These are phyloP conservation scores for Leptopilina syphax DNA, from an alignment of 2,888 invertebrate species.

Conservation along the genomic window DNA sequence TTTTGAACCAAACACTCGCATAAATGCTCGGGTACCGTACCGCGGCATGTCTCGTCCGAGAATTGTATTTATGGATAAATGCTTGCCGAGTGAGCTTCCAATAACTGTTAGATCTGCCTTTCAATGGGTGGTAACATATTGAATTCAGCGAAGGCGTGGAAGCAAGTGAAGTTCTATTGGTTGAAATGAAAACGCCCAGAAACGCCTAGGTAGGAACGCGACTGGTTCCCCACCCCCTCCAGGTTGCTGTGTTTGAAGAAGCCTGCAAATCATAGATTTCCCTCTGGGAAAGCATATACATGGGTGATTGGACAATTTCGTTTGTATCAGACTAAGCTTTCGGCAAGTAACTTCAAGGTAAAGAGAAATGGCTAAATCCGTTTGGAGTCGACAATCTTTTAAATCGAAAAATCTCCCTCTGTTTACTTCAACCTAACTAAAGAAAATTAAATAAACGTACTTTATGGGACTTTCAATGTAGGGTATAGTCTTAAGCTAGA, in stretches of 20 bases:
- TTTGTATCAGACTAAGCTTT: neutral
- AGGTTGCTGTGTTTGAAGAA: neutral
- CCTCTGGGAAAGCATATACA: neutral
- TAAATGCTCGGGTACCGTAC: constrained; percentile 6
- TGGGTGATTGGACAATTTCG: constrained; percentile 20
- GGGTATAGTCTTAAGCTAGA: too few species aligned
- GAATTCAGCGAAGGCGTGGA: constrained; percentile 9
- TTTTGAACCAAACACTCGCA: neutral
- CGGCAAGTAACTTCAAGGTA: neutral
- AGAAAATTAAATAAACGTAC: too few species aligned
- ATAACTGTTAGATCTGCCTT: constrained; percentile 14
- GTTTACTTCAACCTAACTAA: constrained; percentile 1
- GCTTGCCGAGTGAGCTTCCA: constrained; percentile 14
- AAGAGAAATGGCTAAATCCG: constrained; percentile 6
- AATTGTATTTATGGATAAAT: constrained; percentile 13
- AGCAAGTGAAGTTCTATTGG: neutral
- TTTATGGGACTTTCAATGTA: too few species aligned
- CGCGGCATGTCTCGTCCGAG: constrained; percentile 19
- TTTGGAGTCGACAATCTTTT: constrained; percentile 2
- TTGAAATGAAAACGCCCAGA: constrained; percentile 3
- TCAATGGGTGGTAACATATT: constrained; percentile 13
- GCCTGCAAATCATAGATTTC: constrained; percentile 18
- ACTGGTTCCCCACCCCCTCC: neutral
- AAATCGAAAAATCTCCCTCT: neutral
- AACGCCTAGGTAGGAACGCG: neutral